Conservation (phyloP, 2,888 invertebrate species). For the Drosophila nigricruria region DNA sequence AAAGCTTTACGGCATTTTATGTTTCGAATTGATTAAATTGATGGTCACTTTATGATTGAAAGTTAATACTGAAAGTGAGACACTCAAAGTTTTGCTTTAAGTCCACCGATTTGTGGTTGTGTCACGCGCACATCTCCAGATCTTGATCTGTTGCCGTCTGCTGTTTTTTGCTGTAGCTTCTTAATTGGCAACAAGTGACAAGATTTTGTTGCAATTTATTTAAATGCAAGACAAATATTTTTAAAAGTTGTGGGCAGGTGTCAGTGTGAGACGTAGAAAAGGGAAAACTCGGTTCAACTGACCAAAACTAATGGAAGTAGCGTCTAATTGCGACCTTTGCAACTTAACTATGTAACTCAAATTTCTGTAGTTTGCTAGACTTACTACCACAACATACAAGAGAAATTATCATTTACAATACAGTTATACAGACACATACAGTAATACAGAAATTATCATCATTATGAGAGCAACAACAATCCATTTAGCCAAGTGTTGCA, state of each 20-base stretch:
- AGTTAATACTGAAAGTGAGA: conserved; percentile 4
- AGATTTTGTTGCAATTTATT: conserved; percentile 52
- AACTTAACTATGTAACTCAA: conserved; percentile 20
- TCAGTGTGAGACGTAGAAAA: conserved; percentile 37
- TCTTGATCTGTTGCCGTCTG: conserved; percentile 9
- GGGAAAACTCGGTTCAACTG: conserved; percentile 27
- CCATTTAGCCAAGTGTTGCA: conserved; percentile 31
- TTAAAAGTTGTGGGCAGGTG: conserved; percentile 58
- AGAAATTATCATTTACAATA: conserved; percentile 39
- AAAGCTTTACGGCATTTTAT: conserved; percentile 9
- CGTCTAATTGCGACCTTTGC: conserved; percentile 58
- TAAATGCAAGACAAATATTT: conserved; percentile 37
- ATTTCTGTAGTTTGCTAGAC: conserved; percentile 12
- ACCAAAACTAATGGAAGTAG: conserved; percentile 57
- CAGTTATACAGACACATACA: not conserved
- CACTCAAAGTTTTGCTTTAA: not conserved
- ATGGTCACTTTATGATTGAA: conserved; percentile 29
- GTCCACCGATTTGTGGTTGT: conserved; percentile 24
- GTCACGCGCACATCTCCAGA: conserved; percentile 32
- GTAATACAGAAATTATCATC: conserved; percentile 30
- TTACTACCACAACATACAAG: conserved; percentile 25
- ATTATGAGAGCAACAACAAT: conserved; percentile 16
- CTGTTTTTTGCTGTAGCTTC: conserved; percentile 16
- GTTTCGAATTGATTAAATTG: conserved; percentile 16
- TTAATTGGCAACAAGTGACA: conserved; percentile 74